phyloP scores from a whole-genome alignment of 2,797 vertebrate genomes.

The Ambastaia sidthimunki region DNA sequence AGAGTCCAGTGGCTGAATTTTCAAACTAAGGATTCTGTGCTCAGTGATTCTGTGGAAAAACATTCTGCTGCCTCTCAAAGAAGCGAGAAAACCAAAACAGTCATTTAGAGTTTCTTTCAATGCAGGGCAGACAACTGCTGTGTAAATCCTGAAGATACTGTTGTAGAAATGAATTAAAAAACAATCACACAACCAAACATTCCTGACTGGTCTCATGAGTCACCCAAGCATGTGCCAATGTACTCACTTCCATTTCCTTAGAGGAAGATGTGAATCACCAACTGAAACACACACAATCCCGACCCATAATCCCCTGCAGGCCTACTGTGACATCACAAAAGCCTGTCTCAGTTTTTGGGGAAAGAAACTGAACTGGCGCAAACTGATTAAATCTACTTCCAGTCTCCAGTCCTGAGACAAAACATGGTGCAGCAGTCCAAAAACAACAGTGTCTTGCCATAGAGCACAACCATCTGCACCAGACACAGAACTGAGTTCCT shows the following conservation, averaged over 20 bases:
- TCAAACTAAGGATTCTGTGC: not conserved
- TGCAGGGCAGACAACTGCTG: too few relatives aligned
- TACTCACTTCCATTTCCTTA: conserved; percentile 48
- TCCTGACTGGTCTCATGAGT: conserved; percentile 35
- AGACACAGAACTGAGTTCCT: conserved; percentile 14
- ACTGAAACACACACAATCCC: conserved; percentile 54
- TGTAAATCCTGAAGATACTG: too few relatives aligned
- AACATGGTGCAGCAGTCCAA: conserved; percentile 5
- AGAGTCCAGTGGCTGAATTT: conserved; percentile 31
- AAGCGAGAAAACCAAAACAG: conserved; percentile 13
- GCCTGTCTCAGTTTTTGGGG: conserved; percentile 26
- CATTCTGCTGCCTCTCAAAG: conserved; percentile 61
- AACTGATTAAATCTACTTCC: conserved; percentile 23
- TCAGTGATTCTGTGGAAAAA: conserved; percentile 69
- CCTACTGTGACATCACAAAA: conserved; percentile 60
- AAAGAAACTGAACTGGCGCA: not conserved
- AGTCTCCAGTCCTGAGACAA: conserved; percentile 24
- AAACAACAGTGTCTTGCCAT: conserved; percentile 8
- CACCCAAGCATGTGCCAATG: conserved; percentile 44
- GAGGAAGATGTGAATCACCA: conserved; percentile 71
- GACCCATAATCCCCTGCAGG: conserved; percentile 56
- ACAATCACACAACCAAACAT: conserved; percentile 23
- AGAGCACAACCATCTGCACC: not conserved
- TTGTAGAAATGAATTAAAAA: conserved; percentile 15
- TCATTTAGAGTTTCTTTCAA: conserved; percentile 13